phyloP scores from a whole-genome alignment of 1,140 invertebrate species.

The Calephelis nemesis region DNA sequence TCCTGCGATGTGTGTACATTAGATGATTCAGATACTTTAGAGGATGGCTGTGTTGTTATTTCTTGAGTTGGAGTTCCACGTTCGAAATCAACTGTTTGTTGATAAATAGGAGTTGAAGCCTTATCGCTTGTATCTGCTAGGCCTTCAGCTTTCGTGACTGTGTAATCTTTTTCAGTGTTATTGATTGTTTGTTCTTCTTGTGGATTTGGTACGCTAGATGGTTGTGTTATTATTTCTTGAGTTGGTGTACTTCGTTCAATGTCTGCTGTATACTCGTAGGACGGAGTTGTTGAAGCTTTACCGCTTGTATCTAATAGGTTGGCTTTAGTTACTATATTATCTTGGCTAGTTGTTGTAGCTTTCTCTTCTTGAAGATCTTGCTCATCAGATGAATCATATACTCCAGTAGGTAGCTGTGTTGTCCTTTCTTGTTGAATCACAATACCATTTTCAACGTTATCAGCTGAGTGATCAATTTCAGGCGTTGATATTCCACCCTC shows the following conservation, averaged over 20 bases:
- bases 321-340: background rate
- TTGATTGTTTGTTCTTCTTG: background rate
- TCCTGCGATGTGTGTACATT: background rate
- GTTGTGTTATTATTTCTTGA: background rate
- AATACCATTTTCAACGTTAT: too few relatives aligned
- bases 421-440: background rate
- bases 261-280: background rate
- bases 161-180: background rate
- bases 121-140: slow-evolving; percentile 22
- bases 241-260: slow-evolving; percentile 16
- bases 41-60: background rate
- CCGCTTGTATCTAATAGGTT: background rate
- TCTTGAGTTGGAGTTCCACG: background rate
- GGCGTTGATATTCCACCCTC: too few relatives aligned
- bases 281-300: background rate
- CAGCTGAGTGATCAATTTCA: too few relatives aligned
- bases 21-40: background rate
- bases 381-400: background rate
- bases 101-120: slow-evolving; percentile 21
- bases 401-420: background rate
- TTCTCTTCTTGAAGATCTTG: background rate
- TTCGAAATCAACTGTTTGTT: slow-evolving; percentile 10
- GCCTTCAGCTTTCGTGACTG: background rate
- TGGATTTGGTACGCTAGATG: background rate
- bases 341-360: background rate